Base-by-base conservation (phyloP, 2,797 vertebrate genomes). In the Telmatherina bonti region DNA sequence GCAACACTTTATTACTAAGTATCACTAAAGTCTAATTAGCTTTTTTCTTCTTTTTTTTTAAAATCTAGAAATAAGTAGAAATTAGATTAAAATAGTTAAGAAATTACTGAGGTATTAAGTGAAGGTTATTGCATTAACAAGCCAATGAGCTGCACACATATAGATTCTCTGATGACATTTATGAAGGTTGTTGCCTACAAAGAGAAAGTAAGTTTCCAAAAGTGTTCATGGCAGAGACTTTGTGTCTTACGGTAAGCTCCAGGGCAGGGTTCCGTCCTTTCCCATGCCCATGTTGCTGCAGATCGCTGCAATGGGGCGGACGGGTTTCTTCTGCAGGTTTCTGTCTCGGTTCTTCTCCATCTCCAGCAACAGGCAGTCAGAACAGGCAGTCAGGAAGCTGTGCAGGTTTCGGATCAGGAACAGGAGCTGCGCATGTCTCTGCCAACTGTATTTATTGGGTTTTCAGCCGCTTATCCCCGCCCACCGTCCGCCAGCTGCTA, bases 161-260 rank as follows among this genome's bases (percentile, higher is more conserved):
- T n/a, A n/a, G n/a, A n/a, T n/a, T n/a, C n/a, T n/a, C n/a, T n/a
- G n/a, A n/a, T n/a, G n/a, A n/a, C n/a, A n/a, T n/a, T n/a, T n/a
- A 45, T 9, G 20, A 16, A 45, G 20, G 43, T 45, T 45, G 43
- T 7, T 8, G 8, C 20, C n/a, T n/a, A n/a, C 1, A 45, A 45
- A 45, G 18, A 2, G 43, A 10, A n/a, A 45, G n/a, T n/a, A 45
- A 45, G 18, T 45, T 45, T 10, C 7, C 6, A 45, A 4, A n/a
- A 8, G 6, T 43, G 13, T 43, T 0, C 20, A 47, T 11, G 31
- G 9, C 0, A n/a, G n/a, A n/a, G n/a, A 29, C 7, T 55, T 49
- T 30, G 7, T n/a, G 22, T 38, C 95, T 95, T 92, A 96, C 95
- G 94, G 94, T 82, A 96, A 72, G 49, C 70, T 51, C 95, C 95